Evolutionary conservation across 2,888 invertebrate genomes (phyloP).

Genomic region (Macrophya annulata): DNA sequence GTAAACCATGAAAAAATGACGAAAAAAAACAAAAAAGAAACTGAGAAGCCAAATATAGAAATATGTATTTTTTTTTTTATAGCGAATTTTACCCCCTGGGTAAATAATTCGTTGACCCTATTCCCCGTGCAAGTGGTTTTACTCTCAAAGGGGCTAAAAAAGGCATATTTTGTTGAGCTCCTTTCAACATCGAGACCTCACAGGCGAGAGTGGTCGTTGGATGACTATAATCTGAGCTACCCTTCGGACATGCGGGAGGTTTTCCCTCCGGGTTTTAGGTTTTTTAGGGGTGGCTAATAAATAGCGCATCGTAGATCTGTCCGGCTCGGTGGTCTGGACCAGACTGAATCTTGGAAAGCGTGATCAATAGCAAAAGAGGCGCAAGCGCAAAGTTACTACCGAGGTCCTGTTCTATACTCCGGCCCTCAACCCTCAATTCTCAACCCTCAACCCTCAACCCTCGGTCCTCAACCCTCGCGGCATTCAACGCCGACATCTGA

Average conservation of each 20-base stretch:
- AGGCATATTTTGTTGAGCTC: neutral
- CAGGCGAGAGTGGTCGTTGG: neutral
- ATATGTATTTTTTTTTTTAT: neutral
- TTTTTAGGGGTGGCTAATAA: constrained; percentile 38
- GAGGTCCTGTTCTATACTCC: neutral
- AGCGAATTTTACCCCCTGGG: neutral
- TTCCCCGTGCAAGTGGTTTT: neutral
- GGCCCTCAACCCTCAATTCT: constrained; percentile 7
- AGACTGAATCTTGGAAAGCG: constrained; percentile 68
- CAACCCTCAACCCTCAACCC: constrained; percentile 18
- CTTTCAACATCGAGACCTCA: neutral
- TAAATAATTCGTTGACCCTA: neutral
- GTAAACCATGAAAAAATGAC: too few species aligned
- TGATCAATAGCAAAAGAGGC: constrained; percentile 70
- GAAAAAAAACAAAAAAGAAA: too few species aligned
- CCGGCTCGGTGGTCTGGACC: constrained; percentile 69
- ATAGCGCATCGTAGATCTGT: constrained; percentile 65
- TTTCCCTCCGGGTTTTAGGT: neutral
- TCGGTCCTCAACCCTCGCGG: constrained; percentile 27
- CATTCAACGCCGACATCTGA: constrained; percentile 38
- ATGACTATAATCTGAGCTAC: neutral
- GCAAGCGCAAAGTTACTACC: constrained; percentile 64
- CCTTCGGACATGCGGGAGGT: neutral
- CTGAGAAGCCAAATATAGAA: neutral
- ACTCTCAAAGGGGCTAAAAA: neutral